Evolutionary conservation across 2,888 invertebrate genomes (phyloP).

Genomic region (Hydrotaea diabolus): DNA sequence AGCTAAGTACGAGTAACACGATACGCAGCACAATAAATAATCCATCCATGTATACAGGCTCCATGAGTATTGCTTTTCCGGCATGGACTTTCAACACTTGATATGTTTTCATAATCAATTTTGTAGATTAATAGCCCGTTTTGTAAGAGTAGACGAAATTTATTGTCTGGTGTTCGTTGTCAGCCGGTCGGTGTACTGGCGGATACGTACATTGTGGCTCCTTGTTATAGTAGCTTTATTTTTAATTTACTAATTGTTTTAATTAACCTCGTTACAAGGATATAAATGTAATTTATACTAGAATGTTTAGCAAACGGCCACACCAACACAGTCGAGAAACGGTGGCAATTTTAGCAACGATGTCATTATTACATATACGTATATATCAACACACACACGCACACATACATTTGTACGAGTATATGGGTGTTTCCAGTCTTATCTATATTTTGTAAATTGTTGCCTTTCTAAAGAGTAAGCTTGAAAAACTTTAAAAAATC

Average conservation of each 20-base stretch:
- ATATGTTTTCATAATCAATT: too few relatives aligned
- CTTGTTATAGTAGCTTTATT: background rate
- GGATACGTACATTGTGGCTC: background rate
- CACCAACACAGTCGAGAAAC: background rate
- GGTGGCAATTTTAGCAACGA: background rate
- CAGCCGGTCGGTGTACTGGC: background rate
- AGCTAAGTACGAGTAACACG: too few relatives aligned
- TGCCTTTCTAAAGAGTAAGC: too few relatives aligned
- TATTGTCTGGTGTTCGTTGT: background rate
- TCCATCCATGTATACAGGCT: too few relatives aligned
- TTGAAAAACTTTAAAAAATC: too few relatives aligned
- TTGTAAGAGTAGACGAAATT: background rate
- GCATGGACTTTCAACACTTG: too few relatives aligned
- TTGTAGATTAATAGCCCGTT: background rate
- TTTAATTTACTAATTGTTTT: constrained; percentile 35
- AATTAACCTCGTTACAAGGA: constrained; percentile 23
- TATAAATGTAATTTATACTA: constrained; percentile 24
- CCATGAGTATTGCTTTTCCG: too few relatives aligned
- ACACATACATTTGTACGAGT: background rate
- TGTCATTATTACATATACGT: background rate
- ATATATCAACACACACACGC: too few relatives aligned
- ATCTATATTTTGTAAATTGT: too few relatives aligned
- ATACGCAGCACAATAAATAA: too few relatives aligned
- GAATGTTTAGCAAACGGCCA: background rate
- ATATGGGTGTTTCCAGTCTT: background rate